phyloP scores from a whole-genome alignment of 2,888 invertebrate genomes.

The Campoplex nolae region DNA sequence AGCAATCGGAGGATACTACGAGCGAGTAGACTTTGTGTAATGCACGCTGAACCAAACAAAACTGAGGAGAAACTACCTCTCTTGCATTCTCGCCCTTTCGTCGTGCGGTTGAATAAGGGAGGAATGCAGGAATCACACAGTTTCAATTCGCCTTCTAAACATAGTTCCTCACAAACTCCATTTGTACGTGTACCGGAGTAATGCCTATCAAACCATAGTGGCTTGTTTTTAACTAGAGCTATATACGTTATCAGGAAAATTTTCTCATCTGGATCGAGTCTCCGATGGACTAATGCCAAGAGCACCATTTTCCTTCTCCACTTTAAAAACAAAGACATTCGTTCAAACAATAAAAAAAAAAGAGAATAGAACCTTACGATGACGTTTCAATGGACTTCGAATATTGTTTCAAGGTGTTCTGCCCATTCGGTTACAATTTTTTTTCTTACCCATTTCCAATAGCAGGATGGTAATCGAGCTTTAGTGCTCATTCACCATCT shows the following conservation, averaged over 20 bases:
- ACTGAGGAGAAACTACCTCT: slow-evolving; percentile 46
- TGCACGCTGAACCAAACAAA: slow-evolving; percentile 38
- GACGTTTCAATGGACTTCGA: not conserved
- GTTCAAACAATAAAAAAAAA: not conserved
- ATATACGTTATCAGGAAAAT: slow-evolving; percentile 18
- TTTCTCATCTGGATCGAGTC: not conserved
- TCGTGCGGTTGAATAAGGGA: slow-evolving; percentile 7
- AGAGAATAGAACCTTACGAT: not conserved
- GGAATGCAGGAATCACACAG: slow-evolving; percentile 55
- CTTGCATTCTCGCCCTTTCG: slow-evolving; percentile 15
- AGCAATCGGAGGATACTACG: slow-evolving; percentile 58
- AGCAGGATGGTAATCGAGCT: not conserved
- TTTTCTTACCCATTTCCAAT: not conserved
- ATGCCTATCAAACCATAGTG: slow-evolving; percentile 51
- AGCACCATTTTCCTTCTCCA: not conserved
- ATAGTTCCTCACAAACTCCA: slow-evolving; percentile 3
- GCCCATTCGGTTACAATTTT: not conserved
- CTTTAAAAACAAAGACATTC: slow-evolving; percentile 38
- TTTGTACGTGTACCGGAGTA: not conserved
- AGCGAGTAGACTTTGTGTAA: slow-evolving; percentile 26
- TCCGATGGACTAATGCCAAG: slow-evolving; percentile 20
- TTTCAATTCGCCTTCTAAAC: slow-evolving; percentile 38
- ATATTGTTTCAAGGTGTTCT: slow-evolving; percentile 19
- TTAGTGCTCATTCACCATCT: not conserved
- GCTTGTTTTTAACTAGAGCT: slow-evolving; percentile 40